phyloP scores from a whole-genome alignment of 2,888 invertebrate species.

The Elmis aenea region DNA sequence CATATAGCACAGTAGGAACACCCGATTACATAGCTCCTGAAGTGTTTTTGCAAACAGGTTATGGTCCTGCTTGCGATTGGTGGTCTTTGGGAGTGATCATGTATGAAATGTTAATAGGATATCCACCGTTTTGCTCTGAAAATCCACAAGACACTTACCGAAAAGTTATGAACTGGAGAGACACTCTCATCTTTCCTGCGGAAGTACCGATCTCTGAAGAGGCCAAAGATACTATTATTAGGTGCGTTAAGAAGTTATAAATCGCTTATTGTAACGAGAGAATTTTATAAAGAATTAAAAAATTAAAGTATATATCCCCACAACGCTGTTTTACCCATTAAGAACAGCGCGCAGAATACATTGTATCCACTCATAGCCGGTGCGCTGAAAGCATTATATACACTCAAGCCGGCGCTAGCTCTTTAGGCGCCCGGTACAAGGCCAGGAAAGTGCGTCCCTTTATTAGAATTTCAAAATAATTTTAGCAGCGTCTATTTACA shows the following conservation, averaged over 20 bases:
- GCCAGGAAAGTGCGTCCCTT: no score
- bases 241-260: constrained; percentile 32
- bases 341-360: no score
- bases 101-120: constrained; percentile 99
- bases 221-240: constrained; percentile 87
- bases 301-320: no score
- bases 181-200: constrained; percentile 96
- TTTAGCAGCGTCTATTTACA: no score
- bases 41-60: constrained; percentile 96
- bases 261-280: no score
- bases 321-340: no score
- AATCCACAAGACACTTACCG: constrained; percentile 95
- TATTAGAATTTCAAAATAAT: no score
- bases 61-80: constrained; percentile 98
- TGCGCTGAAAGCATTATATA: no score
- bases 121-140: constrained; percentile 99
- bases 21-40: constrained; percentile 99
- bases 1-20: constrained; percentile 93
- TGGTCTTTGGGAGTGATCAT: constrained; percentile 99
- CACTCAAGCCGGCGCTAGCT: no score
- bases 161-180: constrained; percentile 99
- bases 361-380: no score
- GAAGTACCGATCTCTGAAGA: constrained; percentile 99
- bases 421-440: no score
- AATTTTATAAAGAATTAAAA: no score